Evolutionary conservation across 2,797 vertebrate genomes (phyloP).

Genomic region (Halcyon leucocephala): DNA sequence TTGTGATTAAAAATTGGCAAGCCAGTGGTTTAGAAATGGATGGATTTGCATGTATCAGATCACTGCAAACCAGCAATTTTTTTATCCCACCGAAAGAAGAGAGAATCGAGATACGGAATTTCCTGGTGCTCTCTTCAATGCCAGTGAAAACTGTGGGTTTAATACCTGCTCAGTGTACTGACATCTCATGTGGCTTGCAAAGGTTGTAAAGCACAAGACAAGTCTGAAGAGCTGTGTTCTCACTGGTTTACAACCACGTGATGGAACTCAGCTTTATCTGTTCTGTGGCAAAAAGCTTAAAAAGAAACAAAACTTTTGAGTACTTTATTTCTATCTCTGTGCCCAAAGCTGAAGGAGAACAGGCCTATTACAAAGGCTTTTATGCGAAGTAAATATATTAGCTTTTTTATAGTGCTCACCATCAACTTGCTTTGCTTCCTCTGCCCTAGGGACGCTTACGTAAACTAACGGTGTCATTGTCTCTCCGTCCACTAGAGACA

Average conservation of each 20-base stretch:
- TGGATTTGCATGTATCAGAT: background rate
- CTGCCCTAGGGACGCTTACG: background rate
- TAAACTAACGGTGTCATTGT: background rate
- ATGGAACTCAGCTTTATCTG: background rate
- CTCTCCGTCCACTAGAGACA: constrained; percentile 78
- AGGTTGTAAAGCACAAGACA: background rate
- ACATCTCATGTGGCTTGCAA: background rate
- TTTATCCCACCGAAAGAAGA: background rate
- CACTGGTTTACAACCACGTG: background rate
- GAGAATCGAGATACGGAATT: background rate
- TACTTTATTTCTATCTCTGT: background rate
- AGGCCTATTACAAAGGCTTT: background rate
- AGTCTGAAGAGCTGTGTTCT: background rate
- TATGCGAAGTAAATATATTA: background rate
- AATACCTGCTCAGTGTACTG: background rate
- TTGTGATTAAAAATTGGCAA: background rate
- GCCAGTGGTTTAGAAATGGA: background rate
- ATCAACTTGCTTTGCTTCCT: background rate
- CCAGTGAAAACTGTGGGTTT: background rate
- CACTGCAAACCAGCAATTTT: background rate
- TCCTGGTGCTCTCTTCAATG: background rate
- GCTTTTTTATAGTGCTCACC: background rate
- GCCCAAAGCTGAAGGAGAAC: background rate
- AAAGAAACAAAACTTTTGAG: background rate
- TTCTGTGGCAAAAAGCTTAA: background rate